Base-by-base conservation (phyloP, 2,888 invertebrate species). In the Dolichopus griseipennis region DNA sequence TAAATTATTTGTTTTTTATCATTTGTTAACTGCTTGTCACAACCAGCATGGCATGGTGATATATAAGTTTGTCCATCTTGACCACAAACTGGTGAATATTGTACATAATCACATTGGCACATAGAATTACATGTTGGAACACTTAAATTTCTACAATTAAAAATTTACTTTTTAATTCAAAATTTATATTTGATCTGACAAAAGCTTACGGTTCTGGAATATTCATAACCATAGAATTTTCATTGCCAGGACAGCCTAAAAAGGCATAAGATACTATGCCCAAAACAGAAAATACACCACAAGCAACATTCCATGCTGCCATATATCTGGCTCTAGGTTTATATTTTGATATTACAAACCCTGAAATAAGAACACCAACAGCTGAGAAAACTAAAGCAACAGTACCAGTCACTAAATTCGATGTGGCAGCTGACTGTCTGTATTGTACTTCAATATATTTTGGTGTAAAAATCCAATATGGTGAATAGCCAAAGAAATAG, bases 361-460 rank as follows among this genome's bases (percentile, higher is more conserved):
- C 90, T 1, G 88, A 87, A 0, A 88, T 74, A n/a, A 90, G 79
- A 34, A 90, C 85, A 1, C 90, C 90, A 61, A 88, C 81, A 0
- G 89, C 88, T 8, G 88, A 88, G 77, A 88, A 89, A 7, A 86
- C 84, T n/a, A 89, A 79, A 0, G 89, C 88, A 1, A 88, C 87
- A 0, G 86, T 87, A 68, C 89, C 92, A 66, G 91, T 90, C 64
- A 90, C 87, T 71, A 91, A 82, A 72, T 89, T 91, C 0, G 92
- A 90, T 10, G 86, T 85, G 0, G 90, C 88, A 0, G 92, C 90
- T 8, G 90, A 88, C 73, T 90, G 88, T 68, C 87, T 84, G 78
- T 90, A 93, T 78, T 91, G 90, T 0, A 89, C 90, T 79, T 93
- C 92, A 71, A 93, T 90, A 75, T 91, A 91, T 77, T 92, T 92